phyloP scores from a whole-genome alignment of 2,113 vertebrate genomes.

The Narcine bancroftii region DNA sequence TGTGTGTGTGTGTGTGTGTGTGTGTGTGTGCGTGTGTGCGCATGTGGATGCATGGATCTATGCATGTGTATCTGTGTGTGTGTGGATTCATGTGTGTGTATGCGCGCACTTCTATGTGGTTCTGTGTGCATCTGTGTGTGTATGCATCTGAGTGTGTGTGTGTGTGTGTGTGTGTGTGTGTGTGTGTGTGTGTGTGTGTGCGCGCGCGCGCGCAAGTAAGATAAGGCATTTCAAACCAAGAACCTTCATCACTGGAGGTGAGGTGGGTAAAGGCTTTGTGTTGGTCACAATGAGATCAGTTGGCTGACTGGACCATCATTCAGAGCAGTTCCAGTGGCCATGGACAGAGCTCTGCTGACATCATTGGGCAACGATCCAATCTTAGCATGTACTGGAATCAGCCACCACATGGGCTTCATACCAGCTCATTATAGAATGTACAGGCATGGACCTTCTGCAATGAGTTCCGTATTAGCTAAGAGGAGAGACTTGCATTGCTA shows the following conservation, averaged over 20 bases:
- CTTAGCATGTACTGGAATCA: neutral
- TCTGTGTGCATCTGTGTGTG: neutral
- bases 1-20: neutral
- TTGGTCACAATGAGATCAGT: neutral
- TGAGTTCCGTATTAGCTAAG: no score
- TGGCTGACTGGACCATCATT: neutral
- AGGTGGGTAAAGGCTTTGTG: neutral
- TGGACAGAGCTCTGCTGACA: neutral
- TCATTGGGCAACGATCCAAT: neutral
- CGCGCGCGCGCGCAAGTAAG: neutral
- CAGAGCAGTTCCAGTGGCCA: neutral
- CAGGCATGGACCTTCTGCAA: neutral
- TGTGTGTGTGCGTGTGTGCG: neutral
- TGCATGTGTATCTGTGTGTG: no score
- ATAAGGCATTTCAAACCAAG: neutral
- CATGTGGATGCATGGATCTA: no score
- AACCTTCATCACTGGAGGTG: neutral
- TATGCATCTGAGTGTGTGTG: slow-evolving; percentile 45
- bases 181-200: neutral
- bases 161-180: slow-evolving; percentile 4
- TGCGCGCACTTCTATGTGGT: neutral
- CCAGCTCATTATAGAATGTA: neutral
- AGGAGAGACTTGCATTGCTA: neutral
- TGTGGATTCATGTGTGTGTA: no score
- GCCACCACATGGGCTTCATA: neutral